phyloP scores from a whole-genome alignment of 1,140 invertebrate genomes.

The Patella vulgata region DNA sequence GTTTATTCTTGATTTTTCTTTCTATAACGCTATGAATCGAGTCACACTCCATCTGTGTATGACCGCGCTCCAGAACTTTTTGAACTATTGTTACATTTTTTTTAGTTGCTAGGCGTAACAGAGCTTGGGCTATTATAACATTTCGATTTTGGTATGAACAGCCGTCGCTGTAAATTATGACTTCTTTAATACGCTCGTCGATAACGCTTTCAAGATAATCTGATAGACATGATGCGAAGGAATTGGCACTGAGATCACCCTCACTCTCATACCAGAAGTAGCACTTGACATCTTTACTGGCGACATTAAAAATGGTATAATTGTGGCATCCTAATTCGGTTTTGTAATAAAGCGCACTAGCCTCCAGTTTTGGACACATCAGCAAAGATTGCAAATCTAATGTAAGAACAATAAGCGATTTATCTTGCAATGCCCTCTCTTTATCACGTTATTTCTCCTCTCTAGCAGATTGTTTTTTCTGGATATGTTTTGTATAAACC shows the following conservation, averaged over 20 bases:
- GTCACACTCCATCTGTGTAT: constrained; percentile 67
- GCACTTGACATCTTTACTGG: constrained; percentile 46
- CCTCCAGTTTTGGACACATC: constrained; percentile 58
- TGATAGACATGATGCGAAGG: constrained; percentile 62
- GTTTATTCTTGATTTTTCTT: constrained; percentile 12
- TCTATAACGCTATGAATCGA: constrained; percentile 48
- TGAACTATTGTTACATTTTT: constrained; percentile 55
- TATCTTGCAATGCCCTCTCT: no score
- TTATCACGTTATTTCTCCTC: no score
- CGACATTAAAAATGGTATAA: constrained; percentile 66
- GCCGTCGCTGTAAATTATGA: constrained; percentile 52
- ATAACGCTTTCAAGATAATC: constrained; percentile 53
- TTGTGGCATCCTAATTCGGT: constrained; percentile 66
- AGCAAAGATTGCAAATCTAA: constrained; percentile 63
- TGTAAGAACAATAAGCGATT: no score
- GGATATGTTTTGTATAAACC: no score
- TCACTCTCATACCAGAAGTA: constrained; percentile 67
- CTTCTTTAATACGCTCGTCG: constrained; percentile 3
- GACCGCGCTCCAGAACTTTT: constrained; percentile 64
- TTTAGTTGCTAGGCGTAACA: constrained; percentile 44
- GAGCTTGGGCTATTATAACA: constrained; percentile 52
- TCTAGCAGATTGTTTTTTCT: no score
- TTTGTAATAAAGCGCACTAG: constrained; percentile 66
- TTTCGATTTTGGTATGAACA: constrained; percentile 63
- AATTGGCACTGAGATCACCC: constrained; percentile 60